Evolutionary conservation across 2,888 invertebrate genomes (phyloP), one percentile per base, ranked within the genome.

Genomic region (Drosophila nr. fundita): DNA sequence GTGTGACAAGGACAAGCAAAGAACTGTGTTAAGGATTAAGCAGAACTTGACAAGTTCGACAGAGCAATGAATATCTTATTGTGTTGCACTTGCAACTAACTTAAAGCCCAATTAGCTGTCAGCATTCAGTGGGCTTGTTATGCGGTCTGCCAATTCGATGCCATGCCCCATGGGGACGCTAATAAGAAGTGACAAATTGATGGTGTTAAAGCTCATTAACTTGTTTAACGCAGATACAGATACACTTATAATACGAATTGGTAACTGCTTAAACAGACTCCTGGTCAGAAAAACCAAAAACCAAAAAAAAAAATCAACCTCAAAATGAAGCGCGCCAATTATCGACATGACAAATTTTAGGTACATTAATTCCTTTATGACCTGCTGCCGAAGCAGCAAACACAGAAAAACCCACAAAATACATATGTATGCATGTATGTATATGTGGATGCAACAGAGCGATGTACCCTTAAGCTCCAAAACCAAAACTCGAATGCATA

Each of bases 181-280:
- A 92, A 91, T 90, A 85, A 91, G 91, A 87, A 87, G 80, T 91
- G 91, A 92, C 91, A 91, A 92, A 91, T 91, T 91, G 91, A 86
- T 90, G 91, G 90, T 91, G 91, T 91, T 91, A 91, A 91, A 82
- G 88, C 86, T 91, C 88, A 92, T 92, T 91, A 91, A 87, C 74
- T 90, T 87, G 77, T 80, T 89, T 87, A 83, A 76, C 64, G 32
- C 77, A 60, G 72, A 72, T 69, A 60, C 68, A 73, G 61, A 72
- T 68, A 69, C 58, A 50, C 40, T 48, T 59, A 49, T n/a, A 50
- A 15, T 48, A 61, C 36, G 70, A 59, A 59, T 66, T 68, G 54
- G 52, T 48, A 61, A 74, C 62, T 54, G 65, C 75, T 65, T 59
- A 59, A 60, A 29, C 77, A 29, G 29, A 30, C 60, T 75, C n/a